Percentiles rank a stretch among this genome's conserved stretches.
These are phyloP conservation scores for Pavo muticus DNA, from an alignment of 2,113 vertebrate genomes.

Conservation along the genomic window DNA sequence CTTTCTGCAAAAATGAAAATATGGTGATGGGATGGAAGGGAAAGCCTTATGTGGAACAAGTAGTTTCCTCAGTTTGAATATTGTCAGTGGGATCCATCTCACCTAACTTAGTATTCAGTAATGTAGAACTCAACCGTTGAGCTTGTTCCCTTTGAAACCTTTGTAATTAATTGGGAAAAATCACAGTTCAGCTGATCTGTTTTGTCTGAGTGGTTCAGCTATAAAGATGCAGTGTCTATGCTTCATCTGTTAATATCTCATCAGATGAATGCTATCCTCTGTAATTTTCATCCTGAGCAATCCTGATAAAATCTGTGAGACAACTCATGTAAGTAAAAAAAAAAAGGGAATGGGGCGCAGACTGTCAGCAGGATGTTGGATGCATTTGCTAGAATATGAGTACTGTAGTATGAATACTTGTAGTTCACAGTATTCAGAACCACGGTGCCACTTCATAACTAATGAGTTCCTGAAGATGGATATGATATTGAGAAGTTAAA, in stretches of 20 bases:
- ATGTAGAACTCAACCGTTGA: background rate
- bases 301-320: background rate
- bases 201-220: background rate
- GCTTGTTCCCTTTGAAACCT: background rate
- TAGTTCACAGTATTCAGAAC: background rate
- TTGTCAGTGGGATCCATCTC: background rate
- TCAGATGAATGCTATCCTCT: background rate
- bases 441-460: background rate
- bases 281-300: background rate
- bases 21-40: background rate
- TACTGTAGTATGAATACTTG: constrained; percentile 1
- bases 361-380: background rate
- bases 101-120: background rate
- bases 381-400: background rate
- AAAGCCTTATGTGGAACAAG: background rate
- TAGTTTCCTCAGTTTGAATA: background rate
- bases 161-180: background rate
- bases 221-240: background rate
- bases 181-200: background rate
- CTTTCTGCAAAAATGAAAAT: background rate
- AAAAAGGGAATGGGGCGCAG: background rate
- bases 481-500: background rate
- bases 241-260: background rate
- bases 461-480: background rate
- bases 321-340: background rate